Base-by-base conservation (phyloP, 2,888 invertebrate species). In the Fragum sueziense region DNA sequence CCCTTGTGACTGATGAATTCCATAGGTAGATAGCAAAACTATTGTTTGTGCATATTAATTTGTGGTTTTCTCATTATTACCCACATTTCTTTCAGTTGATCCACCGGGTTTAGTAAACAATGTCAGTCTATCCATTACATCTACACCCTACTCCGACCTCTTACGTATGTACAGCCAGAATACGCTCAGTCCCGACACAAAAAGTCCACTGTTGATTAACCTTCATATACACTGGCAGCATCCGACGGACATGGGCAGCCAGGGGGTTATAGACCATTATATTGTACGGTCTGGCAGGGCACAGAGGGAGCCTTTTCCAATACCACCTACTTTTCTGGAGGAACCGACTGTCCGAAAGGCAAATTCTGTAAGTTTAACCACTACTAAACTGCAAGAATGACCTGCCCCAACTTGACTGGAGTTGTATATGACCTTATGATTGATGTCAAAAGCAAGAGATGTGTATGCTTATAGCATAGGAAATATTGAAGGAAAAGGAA, bases 61-160 rank as follows among this genome's bases (percentile, higher is more conserved):
- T n/a, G n/a, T n/a, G n/a, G n/a, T n/a, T n/a, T n/a, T n/a, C n/a
- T n/a, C n/a, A 41, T 41, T 14, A 41, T 17, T 41, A 14, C 17
- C n/a, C n/a, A 1, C 61, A 20, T 61, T 11, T 3, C 3, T 65
- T 65, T 14, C 76, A 88, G 88, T 86, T 71, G 79, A 85, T 47
- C 84, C 87, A 4, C 90, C 90, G 1, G 89, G 88, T 0, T 76
- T 77, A 11, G 88, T 89, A 0, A 65, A 80, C 62, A 82, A 88
- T 71, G 86, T 89, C 1, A 80, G 78, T 9, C 67, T 88, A 22
- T 76, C 78, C 2, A 79, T 80, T 1, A 75, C 79, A 11, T 47
- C 80, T 65, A 70, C 77, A 75, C 61, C 85, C 67, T 27, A 68
- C 4, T 29, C 68, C 33, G 65, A 68, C 54, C n/a, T 87, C 73